A percentile compares a stretch with the other conserved stretches of the same genome.
These are phyloP conservation scores for Drosophila demipolita DNA, from an alignment of 2,888 invertebrate species.

Conservation along the genomic window DNA sequence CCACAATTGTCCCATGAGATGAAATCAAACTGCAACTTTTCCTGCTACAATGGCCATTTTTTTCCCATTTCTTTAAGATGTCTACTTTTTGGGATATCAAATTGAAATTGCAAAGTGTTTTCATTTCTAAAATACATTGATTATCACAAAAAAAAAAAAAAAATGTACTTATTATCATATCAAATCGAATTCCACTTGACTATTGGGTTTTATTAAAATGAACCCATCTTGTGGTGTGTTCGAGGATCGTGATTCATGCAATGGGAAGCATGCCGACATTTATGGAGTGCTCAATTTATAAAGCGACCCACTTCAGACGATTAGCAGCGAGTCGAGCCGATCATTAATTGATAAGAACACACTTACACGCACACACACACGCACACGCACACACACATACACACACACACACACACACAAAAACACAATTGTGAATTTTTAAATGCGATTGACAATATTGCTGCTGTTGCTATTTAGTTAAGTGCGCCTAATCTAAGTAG, in stretches of 20 bases:
- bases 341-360: slow-evolving; percentile 28
- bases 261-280: background rate
- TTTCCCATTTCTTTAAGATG: too few relatives aligned
- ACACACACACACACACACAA: background rate
- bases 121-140: background rate
- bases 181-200: background rate
- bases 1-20: too few relatives aligned
- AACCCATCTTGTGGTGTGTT: background rate
- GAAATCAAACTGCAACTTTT: too few relatives aligned
- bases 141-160: background rate
- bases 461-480: slow-evolving; percentile 41
- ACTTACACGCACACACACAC: background rate
- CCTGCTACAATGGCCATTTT: too few relatives aligned
- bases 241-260: slow-evolving; percentile 10
- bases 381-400: background rate
- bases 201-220: background rate
- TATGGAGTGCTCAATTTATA: slow-evolving; percentile 49
- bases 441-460: slow-evolving; percentile 21
- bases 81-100: too few relatives aligned
- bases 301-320: slow-evolving; percentile 64
- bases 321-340: slow-evolving; percentile 7
- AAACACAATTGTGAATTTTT: slow-evolving; percentile 25
- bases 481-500: slow-evolving; percentile 50
- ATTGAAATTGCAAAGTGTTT: too few relatives aligned
- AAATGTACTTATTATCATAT: slow-evolving; percentile 4